Base-by-base conservation (phyloP, 2,113 vertebrate genomes). In the Ascaphus truei region DNA sequence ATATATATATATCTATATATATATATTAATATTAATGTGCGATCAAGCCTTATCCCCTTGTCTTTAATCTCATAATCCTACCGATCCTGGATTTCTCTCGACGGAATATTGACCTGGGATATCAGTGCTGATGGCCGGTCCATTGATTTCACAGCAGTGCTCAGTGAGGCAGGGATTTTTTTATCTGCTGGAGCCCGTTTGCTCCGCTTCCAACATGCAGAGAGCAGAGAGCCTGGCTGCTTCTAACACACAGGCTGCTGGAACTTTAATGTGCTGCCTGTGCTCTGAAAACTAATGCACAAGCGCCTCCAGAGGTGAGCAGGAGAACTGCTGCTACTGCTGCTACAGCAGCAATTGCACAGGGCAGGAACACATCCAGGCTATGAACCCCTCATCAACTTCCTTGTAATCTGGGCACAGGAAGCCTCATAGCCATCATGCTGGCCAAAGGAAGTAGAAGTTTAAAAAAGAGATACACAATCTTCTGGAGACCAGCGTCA, bases 281-380 rank as follows among this genome's bases (percentile, higher is more conserved):
- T 76, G 83, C n/a, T 29, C 45, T 82, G 85, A 89, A 91, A 94
- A 90, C 91, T 92, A 85, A 83, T 90, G 86, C 92, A 90, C 90
- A 91, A 86, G 72, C 88, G 85, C 92, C 83, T 86, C 91, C 88
- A 86, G 90, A 78, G 92, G 91, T 76, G 48, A 52, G 20, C 53
- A 62, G 71, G 60, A 58, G 85, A 81, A 92, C 73, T 86, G 61
- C 91, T 86, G 16, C 53, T 16, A 16, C 31, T 56, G 26, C 8
- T 31, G 31, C 36, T 47, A 13, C 55, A 37, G 23, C 43, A 18
- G 18, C 67, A 41, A n/a, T 12, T 47, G 63, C 63, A 55, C 37
- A 39, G 41, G 23, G 48, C 62, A 67, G n/a, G n/a, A n/a, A 56
- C 63, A 56, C 63, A 67, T 56, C 52, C 52, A 36, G n/a, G 8